These are phyloP conservation scores for Cladopsammia gracilis DNA, from an alignment of 64 coral and sea anemone species.

Conservation along the genomic window DNA sequence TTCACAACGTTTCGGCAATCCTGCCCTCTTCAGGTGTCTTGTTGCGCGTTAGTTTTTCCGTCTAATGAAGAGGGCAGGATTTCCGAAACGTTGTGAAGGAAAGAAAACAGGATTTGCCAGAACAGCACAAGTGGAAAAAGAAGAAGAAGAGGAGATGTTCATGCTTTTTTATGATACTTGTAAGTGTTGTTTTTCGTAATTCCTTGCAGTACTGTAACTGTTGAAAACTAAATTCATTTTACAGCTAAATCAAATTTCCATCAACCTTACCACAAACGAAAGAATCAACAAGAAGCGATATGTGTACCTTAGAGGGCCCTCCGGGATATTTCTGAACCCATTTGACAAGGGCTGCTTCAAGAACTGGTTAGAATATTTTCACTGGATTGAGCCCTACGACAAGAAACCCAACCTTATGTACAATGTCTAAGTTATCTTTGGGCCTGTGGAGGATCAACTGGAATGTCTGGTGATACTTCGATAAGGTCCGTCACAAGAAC, in stretches of 20 bases:
- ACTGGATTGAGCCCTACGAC: slow-evolving; percentile 70
- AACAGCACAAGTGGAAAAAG: too few relatives aligned
- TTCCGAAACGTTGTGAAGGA: too few relatives aligned
- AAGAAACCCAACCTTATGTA: slow-evolving; percentile 90
- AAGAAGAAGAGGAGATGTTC: neutral
- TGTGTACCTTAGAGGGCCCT: slow-evolving; percentile 76
- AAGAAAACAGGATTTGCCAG: too few relatives aligned
- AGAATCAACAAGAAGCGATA: slow-evolving; percentile 94
- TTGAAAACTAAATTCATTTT: too few relatives aligned
- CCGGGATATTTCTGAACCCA: slow-evolving; percentile 84
- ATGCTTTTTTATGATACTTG: too few relatives aligned
- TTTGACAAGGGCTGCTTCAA: slow-evolving; percentile 90
- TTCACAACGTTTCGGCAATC: too few relatives aligned
- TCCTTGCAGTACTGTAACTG: neutral
- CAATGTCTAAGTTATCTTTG: slow-evolving; percentile 56
- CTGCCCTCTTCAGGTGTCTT: too few relatives aligned
- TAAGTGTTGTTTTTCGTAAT: too few relatives aligned
- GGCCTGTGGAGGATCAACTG: neutral
- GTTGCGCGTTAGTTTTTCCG: too few relatives aligned
- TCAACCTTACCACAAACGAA: slow-evolving; percentile 95
- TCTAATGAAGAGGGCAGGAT: too few relatives aligned
- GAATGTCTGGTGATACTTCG: too few relatives aligned
- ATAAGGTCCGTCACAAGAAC: too few relatives aligned
- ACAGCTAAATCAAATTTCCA: slow-evolving; percentile 78
- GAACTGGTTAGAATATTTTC: slow-evolving; percentile 97